Evolutionary conservation across 2,888 invertebrate genomes (phyloP), one percentile per base, ranked within the genome.

Genomic region (Spisula subtruncata): DNA sequence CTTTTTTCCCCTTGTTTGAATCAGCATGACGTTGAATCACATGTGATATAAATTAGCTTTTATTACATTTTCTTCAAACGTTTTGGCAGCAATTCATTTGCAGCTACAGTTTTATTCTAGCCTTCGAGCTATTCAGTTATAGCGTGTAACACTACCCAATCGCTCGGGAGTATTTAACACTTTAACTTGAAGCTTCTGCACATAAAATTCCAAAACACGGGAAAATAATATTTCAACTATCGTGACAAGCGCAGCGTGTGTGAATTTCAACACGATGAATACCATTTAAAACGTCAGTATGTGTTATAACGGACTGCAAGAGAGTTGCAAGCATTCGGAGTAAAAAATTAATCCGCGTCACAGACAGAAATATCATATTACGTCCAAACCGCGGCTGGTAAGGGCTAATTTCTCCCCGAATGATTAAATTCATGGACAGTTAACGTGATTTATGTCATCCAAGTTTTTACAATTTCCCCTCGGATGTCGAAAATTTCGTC

Each of bases 281-380:
- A 18, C 32, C 18, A 32, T 32, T 75, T 29, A 32, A n/a, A 35
- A 75, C 35, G 75, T 75, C 75, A 12, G 32, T 16, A 25, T 75
- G 75, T 25, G 25, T 18, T 5, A 32, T 16, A 14, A 18, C 32
- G 60, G 29, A 75, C 35, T 32, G 29, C 18, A 75, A 75, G 29
- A 32, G 2, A 20, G 12, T 75, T 1, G 35, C 75, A 35, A 75
- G 29, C 32, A 18, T 75, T 75, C 75, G 32, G 29, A 2, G 75
- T 75, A 75, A 75, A 75, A n/a, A 29, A 25, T 4, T 32, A 35
- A 75, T 75, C 75, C 75, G 35, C 10, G 32, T 32, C 75, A 18
- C 75, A 75, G 75, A 75, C 75, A 75, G 75, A 14, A 75, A 32
- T 32, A 75, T 75, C 16, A 75, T 75, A 75, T 75, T 75, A 75